Conservation (phyloP, 2,888 invertebrate genomes). For the Mamestra brassicae region DNA sequence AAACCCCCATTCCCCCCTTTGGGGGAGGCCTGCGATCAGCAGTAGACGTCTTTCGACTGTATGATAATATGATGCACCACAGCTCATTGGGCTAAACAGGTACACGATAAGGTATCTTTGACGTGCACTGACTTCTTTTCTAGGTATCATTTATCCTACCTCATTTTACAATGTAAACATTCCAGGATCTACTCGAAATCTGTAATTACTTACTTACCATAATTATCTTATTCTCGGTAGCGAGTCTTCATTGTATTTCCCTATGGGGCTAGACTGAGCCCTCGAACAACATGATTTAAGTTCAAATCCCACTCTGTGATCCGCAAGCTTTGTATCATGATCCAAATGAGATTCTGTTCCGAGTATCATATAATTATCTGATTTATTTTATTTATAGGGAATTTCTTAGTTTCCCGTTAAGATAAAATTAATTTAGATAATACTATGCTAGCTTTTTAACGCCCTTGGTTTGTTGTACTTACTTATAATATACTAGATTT, state of each 20-base stretch:
- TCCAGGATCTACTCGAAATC: background rate
- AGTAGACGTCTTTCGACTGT: too few species aligned
- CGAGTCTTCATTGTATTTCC: background rate
- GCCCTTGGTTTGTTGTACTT: too few species aligned
- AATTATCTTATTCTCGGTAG: background rate
- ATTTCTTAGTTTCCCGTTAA: too few species aligned
- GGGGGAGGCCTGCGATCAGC: too few species aligned
- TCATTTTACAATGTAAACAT: background rate
- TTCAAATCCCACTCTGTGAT: conserved; percentile 1
- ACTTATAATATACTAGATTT: too few species aligned
- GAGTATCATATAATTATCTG: background rate
- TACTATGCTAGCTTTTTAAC: too few species aligned
- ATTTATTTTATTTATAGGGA: too few species aligned
- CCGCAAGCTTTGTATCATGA: background rate
- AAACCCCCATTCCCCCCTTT: too few species aligned
- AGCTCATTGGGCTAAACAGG: too few species aligned
- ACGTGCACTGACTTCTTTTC: background rate
- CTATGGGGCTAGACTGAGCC: background rate
- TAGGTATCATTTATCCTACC: background rate
- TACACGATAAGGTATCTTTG: too few species aligned
- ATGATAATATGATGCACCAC: too few species aligned
- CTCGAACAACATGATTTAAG: conserved; percentile 11
- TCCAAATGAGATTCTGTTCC: background rate
- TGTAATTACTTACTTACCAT: background rate
- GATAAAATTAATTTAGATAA: too few species aligned